A percentile compares a stretch with the other conserved stretches of the same genome.
phyloP scores from a whole-genome alignment of 1,140 invertebrate genomes.

The Homarus americanus region DNA sequence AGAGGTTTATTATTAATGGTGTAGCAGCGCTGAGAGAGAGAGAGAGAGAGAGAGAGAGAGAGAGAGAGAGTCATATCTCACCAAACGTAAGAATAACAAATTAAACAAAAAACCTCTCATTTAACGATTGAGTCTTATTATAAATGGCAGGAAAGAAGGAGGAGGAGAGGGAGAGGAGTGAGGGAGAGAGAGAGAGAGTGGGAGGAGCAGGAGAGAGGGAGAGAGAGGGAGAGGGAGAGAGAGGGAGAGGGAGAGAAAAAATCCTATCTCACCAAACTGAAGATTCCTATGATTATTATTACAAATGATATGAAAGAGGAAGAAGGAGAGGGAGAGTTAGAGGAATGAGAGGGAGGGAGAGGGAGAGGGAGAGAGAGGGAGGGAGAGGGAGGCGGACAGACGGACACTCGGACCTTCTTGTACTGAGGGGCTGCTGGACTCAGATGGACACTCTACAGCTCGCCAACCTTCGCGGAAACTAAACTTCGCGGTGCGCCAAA shows the following conservation, averaged over 20 bases:
- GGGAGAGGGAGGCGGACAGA: background rate
- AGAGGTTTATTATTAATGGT: too few relatives aligned
- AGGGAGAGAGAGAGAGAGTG: background rate
- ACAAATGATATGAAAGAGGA: too few relatives aligned
- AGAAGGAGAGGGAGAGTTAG: too few relatives aligned
- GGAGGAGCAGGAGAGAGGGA: background rate
- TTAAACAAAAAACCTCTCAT: too few relatives aligned
- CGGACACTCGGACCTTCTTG: conserved; percentile 40
- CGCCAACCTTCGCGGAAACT: conserved; percentile 35
- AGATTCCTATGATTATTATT: too few relatives aligned
- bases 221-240: background rate
- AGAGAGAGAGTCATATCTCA: too few relatives aligned
- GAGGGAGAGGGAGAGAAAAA: background rate
- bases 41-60: too few relatives aligned
- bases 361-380: background rate
- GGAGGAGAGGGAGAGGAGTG: background rate
- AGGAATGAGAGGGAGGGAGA: background rate
- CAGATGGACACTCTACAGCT: conserved; percentile 53
- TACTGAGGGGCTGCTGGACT: conserved; percentile 51
- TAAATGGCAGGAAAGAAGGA: too few relatives aligned
- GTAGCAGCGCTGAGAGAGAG: too few relatives aligned
- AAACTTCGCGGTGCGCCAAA: conserved; percentile 60
- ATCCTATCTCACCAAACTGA: too few relatives aligned
- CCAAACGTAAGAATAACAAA: too few relatives aligned
- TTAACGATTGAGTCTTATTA: too few relatives aligned